phyloP scores from a whole-genome alignment of 2,888 invertebrate genomes.

The Ochlodes sylvanus region DNA sequence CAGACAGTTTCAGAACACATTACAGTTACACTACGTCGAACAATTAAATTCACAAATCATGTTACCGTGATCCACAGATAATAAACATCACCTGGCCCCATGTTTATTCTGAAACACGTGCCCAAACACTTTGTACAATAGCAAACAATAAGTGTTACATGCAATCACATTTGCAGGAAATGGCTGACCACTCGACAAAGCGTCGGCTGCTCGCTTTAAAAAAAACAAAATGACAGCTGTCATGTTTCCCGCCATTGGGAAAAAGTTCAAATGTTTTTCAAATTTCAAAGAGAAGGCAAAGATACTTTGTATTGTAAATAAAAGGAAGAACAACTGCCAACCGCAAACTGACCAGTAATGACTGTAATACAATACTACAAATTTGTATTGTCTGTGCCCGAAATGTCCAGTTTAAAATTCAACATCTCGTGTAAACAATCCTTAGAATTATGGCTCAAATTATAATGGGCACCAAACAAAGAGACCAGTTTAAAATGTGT shows the following conservation, averaged over 20 bases:
- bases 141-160: conserved; percentile 49
- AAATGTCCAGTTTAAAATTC: conserved; percentile 12
- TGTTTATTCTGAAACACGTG: conserved; percentile 58
- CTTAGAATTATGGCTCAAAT: not conserved
- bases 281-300: conserved; percentile 22
- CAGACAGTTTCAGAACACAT: not conserved
- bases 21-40: conserved; percentile 19
- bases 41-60: conserved; percentile 36
- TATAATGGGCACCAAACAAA: conserved; percentile 8
- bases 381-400: conserved; percentile 39
- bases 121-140: conserved; percentile 50
- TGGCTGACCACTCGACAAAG: conserved; percentile 50
- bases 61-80: conserved; percentile 8
- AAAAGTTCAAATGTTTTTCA: conserved; percentile 20
- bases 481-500: conserved; percentile 7
- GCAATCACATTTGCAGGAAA: conserved; percentile 52
- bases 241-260: conserved; percentile 59
- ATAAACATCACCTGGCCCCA: conserved; percentile 49
- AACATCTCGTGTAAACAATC: not conserved
- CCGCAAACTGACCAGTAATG: conserved; percentile 63
- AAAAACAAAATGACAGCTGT: conserved; percentile 62
- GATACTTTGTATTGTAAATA: conserved; percentile 34
- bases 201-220: conserved; percentile 42
- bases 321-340: conserved; percentile 65
- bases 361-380: conserved; percentile 46